Evolutionary conservation across 2,113 vertebrate genomes (phyloP).

Genomic region (Xyliphius kryptos): DNA sequence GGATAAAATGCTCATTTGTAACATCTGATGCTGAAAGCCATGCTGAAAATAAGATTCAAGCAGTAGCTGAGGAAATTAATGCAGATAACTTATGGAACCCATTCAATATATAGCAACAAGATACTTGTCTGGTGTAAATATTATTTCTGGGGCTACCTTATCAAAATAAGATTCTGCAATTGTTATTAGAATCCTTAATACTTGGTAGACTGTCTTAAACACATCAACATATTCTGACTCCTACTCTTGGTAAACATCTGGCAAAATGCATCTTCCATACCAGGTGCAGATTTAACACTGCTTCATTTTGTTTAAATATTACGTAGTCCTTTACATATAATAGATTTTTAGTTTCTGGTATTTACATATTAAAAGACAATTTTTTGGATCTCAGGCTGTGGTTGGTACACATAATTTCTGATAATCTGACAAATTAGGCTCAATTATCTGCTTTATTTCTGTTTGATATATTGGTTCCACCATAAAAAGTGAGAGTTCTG

Average conservation of each 20-base stretch:
- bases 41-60: slow-evolving; percentile 53
- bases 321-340: no score
- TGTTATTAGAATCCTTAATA: slow-evolving; percentile 66
- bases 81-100: slow-evolving; percentile 60
- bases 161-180: slow-evolving; percentile 64
- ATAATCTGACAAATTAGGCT: slow-evolving; percentile 75
- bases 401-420: no score
- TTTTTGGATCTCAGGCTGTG: no score
- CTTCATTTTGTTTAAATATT: no score
- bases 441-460: slow-evolving; percentile 59
- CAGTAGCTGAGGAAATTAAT: slow-evolving; percentile 61
- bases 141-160: slow-evolving; percentile 59
- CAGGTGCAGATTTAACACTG: slow-evolving; percentile 31
- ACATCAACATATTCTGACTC: slow-evolving; percentile 57
- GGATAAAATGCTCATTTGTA: slow-evolving; percentile 57
- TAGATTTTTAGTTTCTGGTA: no score
- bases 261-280: slow-evolving; percentile 41
- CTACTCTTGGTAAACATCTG: slow-evolving; percentile 52
- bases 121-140: slow-evolving; percentile 68
- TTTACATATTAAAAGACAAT: no score
- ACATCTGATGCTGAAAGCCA: slow-evolving; percentile 52
- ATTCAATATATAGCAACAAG: slow-evolving; percentile 57
- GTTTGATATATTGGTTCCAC: slow-evolving; percentile 68
- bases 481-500: slow-evolving; percentile 17
- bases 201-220: slow-evolving; percentile 59